phyloP scores from a whole-genome alignment of 1,140 invertebrate genomes.

The Cotesia glomerata region DNA sequence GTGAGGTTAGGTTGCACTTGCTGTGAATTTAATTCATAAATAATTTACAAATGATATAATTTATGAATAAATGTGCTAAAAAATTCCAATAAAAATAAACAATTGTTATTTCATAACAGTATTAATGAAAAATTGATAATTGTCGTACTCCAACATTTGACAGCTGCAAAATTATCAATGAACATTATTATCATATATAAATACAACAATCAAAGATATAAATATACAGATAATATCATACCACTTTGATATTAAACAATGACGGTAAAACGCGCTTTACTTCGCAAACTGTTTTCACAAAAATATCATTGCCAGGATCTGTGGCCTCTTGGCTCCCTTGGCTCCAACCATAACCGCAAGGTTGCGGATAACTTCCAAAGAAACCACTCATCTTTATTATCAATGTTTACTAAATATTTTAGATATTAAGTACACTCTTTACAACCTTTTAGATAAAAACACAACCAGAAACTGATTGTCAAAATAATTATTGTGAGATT shows the following conservation, averaged over 20 bases:
- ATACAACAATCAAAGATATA: neutral
- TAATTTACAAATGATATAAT: too few relatives aligned
- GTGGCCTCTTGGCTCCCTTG: constrained; percentile 25
- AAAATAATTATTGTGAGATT: too few relatives aligned
- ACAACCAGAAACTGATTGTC: too few relatives aligned
- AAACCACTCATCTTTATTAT: constrained; percentile 13
- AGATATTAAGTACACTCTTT: too few relatives aligned
- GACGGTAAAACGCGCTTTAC: constrained; percentile 59
- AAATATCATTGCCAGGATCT: constrained; percentile 46
- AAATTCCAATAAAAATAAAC: too few relatives aligned
- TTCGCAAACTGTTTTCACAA: constrained; percentile 56
- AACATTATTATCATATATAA: neutral
- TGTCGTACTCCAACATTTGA: neutral
- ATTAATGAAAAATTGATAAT: too few relatives aligned
- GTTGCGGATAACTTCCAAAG: constrained; percentile 35
- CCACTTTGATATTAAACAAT: constrained; percentile 63
- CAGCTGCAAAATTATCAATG: neutral
- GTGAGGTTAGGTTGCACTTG: too few relatives aligned
- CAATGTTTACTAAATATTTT: neutral
- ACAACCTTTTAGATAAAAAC: too few relatives aligned
- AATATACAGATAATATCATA: constrained; percentile 41
- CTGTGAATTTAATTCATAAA: too few relatives aligned
- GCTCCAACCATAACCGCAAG: constrained; percentile 31
- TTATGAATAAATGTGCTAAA: too few relatives aligned
- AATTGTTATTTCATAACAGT: too few relatives aligned